Evolutionary conservation across 1,140 invertebrate genomes (phyloP).

Genomic region (Euglossa dilemma): DNA sequence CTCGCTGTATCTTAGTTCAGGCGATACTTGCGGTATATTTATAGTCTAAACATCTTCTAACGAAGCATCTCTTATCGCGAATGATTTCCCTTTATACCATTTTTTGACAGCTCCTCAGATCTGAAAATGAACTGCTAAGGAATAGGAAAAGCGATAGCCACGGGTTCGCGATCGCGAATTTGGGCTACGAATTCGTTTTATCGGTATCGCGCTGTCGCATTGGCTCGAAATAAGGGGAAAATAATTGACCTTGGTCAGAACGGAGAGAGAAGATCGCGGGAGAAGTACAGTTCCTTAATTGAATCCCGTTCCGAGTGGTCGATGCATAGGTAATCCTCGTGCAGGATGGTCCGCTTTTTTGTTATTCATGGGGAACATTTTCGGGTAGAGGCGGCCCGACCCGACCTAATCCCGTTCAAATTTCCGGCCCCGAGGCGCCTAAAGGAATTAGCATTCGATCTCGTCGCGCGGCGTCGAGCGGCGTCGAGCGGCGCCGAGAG

Average conservation of each 20-base stretch:
- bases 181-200: not conserved
- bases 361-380: constrained; percentile 61
- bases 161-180: no score
- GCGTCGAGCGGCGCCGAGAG: no score
- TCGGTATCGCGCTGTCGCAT: no score
- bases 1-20: no score
- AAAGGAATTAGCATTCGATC: constrained; percentile 72
- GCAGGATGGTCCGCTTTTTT: constrained; percentile 51
- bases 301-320: constrained; percentile 51
- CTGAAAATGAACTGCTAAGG: no score
- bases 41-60: no score
- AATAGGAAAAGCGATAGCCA: no score
- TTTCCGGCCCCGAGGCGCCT: constrained; percentile 66
- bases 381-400: constrained; percentile 32
- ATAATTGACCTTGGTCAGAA: constrained; percentile 10
- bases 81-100: no score
- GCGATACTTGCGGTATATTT: no score
- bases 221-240: not conserved
- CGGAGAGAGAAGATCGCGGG: not conserved
- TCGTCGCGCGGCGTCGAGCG: constrained; percentile 32
- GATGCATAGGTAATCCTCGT: constrained; percentile 52
- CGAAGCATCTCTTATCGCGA: no score
- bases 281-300: constrained; percentile 37
- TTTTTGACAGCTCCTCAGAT: no score
- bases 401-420: constrained; percentile 70